Base-by-base conservation (phyloP, 2,113 vertebrate genomes). In the Apus apus region DNA sequence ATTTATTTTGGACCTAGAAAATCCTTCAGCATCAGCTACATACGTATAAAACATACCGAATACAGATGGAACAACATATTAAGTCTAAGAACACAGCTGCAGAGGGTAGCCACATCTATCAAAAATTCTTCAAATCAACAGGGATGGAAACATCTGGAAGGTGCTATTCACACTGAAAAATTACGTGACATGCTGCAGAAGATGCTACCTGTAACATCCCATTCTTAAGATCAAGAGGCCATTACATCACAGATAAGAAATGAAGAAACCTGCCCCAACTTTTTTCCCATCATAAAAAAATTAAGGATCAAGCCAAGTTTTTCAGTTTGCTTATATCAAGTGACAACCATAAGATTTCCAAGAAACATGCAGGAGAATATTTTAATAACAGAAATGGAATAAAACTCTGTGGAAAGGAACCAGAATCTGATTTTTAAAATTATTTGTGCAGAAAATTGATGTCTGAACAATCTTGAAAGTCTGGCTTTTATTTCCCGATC, bases 401-500 rank as follows among this genome's bases (percentile, higher is more conserved):
- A 45, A 82, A 94, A 60, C 8, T 45, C 57, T 15, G 11, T 84
- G 53, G 60, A 71, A 64, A 75, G 4, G 45, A 82, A 91, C 87
- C 72, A 82, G 78, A 85, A 78, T 3, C 13, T 48, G 60, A 76
- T 86, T 77, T 87, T 83, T 30, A 9, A 91, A 70, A 56, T 79
- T 29, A 75, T 81, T 78, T 60, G 56, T 34, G 51, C 1, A 5
- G 58, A 72, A 89, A 95, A 78, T n/a, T 71, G 10, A 70, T 66
- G 54, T 51, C 78, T 91, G 64, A 91, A 54, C 46, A 67, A 46
- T 17, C 7, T n/a, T 82, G 40, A 65, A 93, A 73, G 34, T 51
- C 81, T 87, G 58, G n/a, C 15, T 79, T 92, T 94, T 87, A 76
- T 83, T 91, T 91, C 60, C 73, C 64, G 53, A 87, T 56, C 53